A percentile compares a stretch with the other conserved stretches of the same genome.
Conservation (phyloP, 2,113 vertebrate genomes). For the Cinclus cinclus region DNA sequence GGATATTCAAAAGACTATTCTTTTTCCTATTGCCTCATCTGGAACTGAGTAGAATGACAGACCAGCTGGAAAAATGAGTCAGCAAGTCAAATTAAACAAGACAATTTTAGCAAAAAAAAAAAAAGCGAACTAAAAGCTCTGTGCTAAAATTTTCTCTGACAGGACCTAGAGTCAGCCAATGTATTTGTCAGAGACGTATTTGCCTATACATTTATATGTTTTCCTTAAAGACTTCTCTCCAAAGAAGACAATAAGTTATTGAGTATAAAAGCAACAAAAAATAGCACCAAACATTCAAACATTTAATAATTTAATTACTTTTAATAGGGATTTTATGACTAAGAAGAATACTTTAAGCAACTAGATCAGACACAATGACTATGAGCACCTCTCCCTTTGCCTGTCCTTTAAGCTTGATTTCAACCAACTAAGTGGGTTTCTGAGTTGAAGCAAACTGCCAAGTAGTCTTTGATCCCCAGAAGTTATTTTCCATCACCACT, state of each 20-base stretch:
- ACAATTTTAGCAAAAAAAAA: constrained; percentile 21
- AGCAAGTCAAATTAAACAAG: constrained; percentile 61
- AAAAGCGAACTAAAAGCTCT: neutral
- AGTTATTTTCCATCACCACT: neutral
- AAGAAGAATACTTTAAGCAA: neutral
- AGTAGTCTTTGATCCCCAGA: neutral
- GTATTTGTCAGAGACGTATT: neutral
- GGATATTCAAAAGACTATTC: constrained; percentile 54
- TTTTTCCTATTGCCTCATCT: constrained; percentile 63
- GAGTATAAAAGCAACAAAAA: neutral
- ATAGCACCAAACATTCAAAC: neutral
- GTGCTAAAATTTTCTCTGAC: neutral
- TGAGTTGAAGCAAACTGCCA: neutral
- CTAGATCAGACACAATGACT: neutral
- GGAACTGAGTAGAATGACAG: constrained; percentile 48
- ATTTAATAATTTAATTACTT: neutral
- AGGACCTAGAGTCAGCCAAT: neutral
- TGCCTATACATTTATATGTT: neutral
- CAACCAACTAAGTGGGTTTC: neutral
- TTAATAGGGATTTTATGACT: neutral
- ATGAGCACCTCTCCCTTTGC: neutral
- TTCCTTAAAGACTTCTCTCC: neutral
- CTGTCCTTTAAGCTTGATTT: neutral
- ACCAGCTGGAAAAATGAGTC: constrained; percentile 67
- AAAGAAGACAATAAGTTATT: neutral